Evolutionary conservation across 1,140 invertebrate genomes (phyloP).

Genomic region (Aphis gossypii): DNA sequence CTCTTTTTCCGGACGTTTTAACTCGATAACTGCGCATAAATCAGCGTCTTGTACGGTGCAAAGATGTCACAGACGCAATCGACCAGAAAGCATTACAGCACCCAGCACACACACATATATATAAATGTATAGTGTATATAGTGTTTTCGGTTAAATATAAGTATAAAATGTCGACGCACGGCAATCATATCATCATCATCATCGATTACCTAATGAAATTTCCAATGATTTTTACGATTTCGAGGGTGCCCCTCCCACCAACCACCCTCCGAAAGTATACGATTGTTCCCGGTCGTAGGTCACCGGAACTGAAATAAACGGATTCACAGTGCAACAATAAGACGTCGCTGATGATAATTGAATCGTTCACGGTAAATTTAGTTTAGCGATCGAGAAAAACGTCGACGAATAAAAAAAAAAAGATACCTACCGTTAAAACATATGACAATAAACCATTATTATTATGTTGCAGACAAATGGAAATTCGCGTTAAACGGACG

Average conservation of each 20-base stretch:
- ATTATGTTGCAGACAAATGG: neutral
- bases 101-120: neutral
- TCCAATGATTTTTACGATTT: conserved; percentile 1
- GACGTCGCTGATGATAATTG: conserved; percentile 17
- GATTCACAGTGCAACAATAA: neutral
- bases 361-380: conserved; percentile 21
- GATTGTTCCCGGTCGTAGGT: conserved; percentile 16
- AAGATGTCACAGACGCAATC: conserved; percentile 42
- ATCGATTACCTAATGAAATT: conserved; percentile 32
- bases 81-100: conserved; percentile 7
- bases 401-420: neutral
- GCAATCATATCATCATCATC: neutral
- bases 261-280: neutral
- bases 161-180: neutral
- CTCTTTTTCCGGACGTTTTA: conserved; percentile 45
- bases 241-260: neutral
- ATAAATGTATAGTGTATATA: neutral
- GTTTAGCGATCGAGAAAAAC: neutral
- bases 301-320: neutral
- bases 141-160: neutral
- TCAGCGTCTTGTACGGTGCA: conserved; percentile 29
- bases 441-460: conserved; percentile 5
- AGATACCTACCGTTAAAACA: neutral
- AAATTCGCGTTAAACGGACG: neutral
- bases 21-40: conserved; percentile 48